Evolutionary conservation across 1,140 invertebrate genomes (phyloP), one percentile per base, ranked within the genome.

Genomic region (Eumeta japonica): DNA sequence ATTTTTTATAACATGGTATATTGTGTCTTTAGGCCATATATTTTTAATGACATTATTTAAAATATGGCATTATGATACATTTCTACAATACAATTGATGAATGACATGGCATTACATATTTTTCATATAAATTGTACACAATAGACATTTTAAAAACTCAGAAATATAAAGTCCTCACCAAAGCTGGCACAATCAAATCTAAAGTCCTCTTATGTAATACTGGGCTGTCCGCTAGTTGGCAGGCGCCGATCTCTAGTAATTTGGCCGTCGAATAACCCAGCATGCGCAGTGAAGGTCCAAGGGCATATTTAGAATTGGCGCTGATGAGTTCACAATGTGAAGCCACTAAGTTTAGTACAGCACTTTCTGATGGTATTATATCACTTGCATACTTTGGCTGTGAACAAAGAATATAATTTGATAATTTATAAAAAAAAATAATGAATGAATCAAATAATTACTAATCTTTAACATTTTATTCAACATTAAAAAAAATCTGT

Each of bases 281-380:
- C 58, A 70, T 66, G 58, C 66, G 66, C 11, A 77, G 52, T 0
- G 70, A 64, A 10, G 55, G 49, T 1, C 68, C 58, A 13, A 61
- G 52, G 0, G 58, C 58, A 46, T 70, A 71, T 32, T 61, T 65
- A 11, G 42, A 42, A 33, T 58, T 62, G 31, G 46, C 52, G 37
- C 60, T 74, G 42, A 75, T 73, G 7, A 68, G 50, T 39, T 71
- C 67, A 45, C 64, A 64, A 46, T 75, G 71, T 3, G 56, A 60
- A 0, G 57, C 52, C 5, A 86, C 76, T 2, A 83, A 77, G 16
- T 79, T 79, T 40, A 86, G 72, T 4, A 91, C 81, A 43, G 88
- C 90, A 51, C 84, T 90, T 58, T 93, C 90, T 0, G 85, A 84
- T 14, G 89, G 89, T 46, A 92, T 86, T 3, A 90, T 84, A 56